A percentile compares a stretch with the other conserved stretches of the same genome.
phyloP scores from a whole-genome alignment of 2,888 invertebrate species.

The Nasonovia ribisnigri region DNA sequence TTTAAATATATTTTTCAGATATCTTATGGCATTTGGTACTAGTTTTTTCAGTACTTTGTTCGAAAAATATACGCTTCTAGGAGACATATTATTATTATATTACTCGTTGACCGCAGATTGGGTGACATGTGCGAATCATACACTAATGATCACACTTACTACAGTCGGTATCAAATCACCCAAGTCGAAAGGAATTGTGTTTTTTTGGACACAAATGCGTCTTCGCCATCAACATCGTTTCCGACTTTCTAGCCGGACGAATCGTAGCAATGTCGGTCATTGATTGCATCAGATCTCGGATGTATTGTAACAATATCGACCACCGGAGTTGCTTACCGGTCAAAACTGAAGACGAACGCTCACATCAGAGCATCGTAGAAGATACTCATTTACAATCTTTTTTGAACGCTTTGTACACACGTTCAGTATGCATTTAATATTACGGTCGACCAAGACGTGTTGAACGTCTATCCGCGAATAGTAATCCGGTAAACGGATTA shows the following conservation, averaged over 20 bases:
- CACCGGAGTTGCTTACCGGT: not conserved
- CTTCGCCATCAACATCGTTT: not conserved
- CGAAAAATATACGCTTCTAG: not conserved
- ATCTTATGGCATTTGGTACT: not conserved
- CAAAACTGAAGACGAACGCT: not conserved
- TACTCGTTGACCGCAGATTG: not conserved
- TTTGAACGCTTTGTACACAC: not conserved
- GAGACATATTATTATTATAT: not conserved
- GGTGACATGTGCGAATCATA: not conserved
- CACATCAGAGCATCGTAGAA: not conserved
- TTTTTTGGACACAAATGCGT: not conserved
- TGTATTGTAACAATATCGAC: not conserved
- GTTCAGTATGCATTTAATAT: not conserved
- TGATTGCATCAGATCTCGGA: not conserved
- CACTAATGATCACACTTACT: not conserved
- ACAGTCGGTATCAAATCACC: not conserved
- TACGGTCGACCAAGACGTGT: not conserved
- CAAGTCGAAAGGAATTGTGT: not conserved
- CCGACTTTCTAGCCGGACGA: not conserved
- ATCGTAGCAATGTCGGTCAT: not conserved
- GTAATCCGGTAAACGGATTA: slow-evolving; percentile 42
- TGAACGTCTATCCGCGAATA: not conserved
- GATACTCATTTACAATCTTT: not conserved
- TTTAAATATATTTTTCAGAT: not conserved
- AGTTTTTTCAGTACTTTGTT: not conserved